Percentiles rank a stretch among this genome's conserved stretches.
These are phyloP conservation scores for Streblospio benedicti DNA, from an alignment of 1,140 invertebrate species.

Conservation along the genomic window DNA sequence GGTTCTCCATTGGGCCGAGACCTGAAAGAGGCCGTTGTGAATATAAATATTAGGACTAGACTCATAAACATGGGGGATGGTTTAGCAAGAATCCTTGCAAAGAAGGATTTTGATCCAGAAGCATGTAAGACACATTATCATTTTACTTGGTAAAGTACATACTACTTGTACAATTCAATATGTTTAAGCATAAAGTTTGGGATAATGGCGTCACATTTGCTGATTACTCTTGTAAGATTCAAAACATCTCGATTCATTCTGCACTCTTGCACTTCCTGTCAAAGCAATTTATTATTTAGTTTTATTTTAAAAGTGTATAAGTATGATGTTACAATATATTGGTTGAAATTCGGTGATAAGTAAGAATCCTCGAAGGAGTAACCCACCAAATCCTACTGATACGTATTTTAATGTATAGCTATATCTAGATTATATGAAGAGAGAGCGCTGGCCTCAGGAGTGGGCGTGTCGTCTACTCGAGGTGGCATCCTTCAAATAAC, in stretches of 20 bases:
- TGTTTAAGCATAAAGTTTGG: neutral
- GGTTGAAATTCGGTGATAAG: no score
- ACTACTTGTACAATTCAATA: neutral
- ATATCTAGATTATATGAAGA: no score
- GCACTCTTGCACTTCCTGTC: neutral
- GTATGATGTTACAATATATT: no score
- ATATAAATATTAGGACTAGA: conserved; percentile 10
- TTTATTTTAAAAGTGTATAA: no score
- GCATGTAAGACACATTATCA: conserved; percentile 26
- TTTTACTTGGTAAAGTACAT: neutral
- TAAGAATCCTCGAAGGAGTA: no score
- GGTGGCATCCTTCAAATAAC: no score
- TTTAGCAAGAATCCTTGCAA: conserved; percentile 34
- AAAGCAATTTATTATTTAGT: neutral
- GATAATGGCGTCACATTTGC: neutral
- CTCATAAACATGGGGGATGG: conserved; percentile 24
- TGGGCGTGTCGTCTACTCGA: no score
- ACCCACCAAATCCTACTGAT: no score
- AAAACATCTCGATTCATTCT: neutral
- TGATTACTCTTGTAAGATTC: neutral
- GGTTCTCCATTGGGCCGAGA: no score
- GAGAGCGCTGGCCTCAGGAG: no score
- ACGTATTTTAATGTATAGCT: no score
- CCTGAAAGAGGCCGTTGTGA: no score
- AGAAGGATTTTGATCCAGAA: conserved; percentile 34